phyloP scores from a whole-genome alignment of 2,113 vertebrate genomes.

The Ageneiosus marmoratus region DNA sequence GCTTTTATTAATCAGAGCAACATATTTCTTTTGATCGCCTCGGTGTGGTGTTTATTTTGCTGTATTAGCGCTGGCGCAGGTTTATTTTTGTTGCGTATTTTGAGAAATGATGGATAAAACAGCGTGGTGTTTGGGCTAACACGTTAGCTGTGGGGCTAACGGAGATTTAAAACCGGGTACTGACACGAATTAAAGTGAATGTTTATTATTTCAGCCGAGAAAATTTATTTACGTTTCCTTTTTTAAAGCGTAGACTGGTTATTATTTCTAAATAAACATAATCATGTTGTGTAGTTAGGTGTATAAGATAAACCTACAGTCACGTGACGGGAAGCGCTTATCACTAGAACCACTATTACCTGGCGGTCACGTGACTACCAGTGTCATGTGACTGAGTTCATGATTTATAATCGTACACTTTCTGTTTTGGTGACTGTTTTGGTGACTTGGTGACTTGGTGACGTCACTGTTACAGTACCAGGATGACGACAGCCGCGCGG shows the following conservation, averaged over 20 bases:
- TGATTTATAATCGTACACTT: too few relatives aligned
- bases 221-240: not conserved
- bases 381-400: too few relatives aligned
- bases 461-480: slow-evolving; percentile 43
- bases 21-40: not conserved
- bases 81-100: not conserved
- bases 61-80: not conserved
- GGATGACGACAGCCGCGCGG: slow-evolving; percentile 95
- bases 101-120: too few relatives aligned
- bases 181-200: not conserved
- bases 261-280: not conserved
- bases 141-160: not conserved
- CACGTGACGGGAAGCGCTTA: too few relatives aligned
- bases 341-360: too few relatives aligned
- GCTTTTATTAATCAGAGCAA: too few relatives aligned
- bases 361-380: too few relatives aligned
- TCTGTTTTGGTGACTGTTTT: too few relatives aligned
- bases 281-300: too few relatives aligned
- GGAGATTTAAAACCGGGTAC: not conserved
- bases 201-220: not conserved
- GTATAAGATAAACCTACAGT: not conserved
- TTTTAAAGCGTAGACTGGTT: not conserved
- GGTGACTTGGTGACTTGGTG: too few relatives aligned
- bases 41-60: not conserved
- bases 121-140: not conserved